Conservation (phyloP, 2,797 vertebrate genomes). For the Serranus cabrilla region DNA sequence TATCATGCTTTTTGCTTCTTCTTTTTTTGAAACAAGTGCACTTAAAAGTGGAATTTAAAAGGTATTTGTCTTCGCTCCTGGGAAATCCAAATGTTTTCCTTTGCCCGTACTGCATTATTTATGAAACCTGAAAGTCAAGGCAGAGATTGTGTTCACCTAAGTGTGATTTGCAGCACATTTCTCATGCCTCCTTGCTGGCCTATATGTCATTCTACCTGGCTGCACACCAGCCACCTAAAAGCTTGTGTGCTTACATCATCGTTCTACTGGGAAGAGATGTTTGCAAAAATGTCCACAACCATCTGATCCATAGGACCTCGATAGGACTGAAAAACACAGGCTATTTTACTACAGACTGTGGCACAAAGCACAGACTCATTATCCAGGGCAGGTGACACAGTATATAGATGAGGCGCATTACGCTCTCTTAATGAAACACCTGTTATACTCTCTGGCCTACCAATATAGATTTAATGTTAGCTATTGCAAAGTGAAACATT, state of each 20-base stretch:
- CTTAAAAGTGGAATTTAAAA: slow-evolving; percentile 80
- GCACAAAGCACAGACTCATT: slow-evolving; percentile 23
- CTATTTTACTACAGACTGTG: slow-evolving; percentile 26
- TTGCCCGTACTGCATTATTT: slow-evolving; percentile 79
- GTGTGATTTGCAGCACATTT: slow-evolving; percentile 72
- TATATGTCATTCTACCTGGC: slow-evolving; percentile 78
- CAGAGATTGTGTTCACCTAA: slow-evolving; percentile 81
- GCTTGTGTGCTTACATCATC: slow-evolving; percentile 65
- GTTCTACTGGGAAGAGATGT: slow-evolving; percentile 56
- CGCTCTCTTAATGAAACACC: slow-evolving; percentile 20
- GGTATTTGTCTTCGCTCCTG: slow-evolving; percentile 80
- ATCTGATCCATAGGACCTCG: slow-evolving; percentile 34
- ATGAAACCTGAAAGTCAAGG: slow-evolving; percentile 78
- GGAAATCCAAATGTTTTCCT: slow-evolving; percentile 82
- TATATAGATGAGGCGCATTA: slow-evolving; percentile 11
- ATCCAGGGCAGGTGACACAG: slow-evolving; percentile 9
- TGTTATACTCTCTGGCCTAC: not conserved
- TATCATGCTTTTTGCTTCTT: slow-evolving; percentile 17
- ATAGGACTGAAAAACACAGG: slow-evolving; percentile 10
- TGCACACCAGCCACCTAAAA: slow-evolving; percentile 74
- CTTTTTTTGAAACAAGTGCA: slow-evolving; percentile 57
- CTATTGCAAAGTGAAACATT: not conserved
- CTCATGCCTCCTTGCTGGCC: slow-evolving; percentile 59
- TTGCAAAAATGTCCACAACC: slow-evolving; percentile 56
- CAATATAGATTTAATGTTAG: not conserved